Base-by-base conservation (phyloP, 2,888 invertebrate genomes). In the Notocelia uddmanniana region DNA sequence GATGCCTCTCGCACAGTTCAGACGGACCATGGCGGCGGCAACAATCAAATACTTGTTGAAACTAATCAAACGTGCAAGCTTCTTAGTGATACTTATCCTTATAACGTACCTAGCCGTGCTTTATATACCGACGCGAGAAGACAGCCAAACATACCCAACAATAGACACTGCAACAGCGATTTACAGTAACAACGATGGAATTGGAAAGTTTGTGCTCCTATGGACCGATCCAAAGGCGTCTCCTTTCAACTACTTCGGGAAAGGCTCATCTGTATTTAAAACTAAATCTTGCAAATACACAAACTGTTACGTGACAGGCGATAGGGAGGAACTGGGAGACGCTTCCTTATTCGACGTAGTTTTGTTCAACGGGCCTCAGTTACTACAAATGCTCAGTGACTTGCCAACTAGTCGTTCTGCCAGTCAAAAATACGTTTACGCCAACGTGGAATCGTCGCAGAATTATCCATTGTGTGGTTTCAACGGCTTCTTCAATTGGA, bases 401-500 rank as follows among this genome's bases (percentile, higher is more conserved):
- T 69, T 3, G 31, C 11, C 85, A 80, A 19, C 26, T 63, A 3
- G 63, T 15, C 37, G 86, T 68, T 78, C 80, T 3, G 69, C 70
- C 0, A 68, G 77, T 10, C 86, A 86, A 69, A 83, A 82, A 74
- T 87, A 82, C 59, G 80, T 83, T 2, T 85, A 82, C 59, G 79
- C 80, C 1, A 83, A 78, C 31, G 78, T 82, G 26, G 89, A 89
- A 74, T 82, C 88, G 2, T 74, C 87, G 1, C 75, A 77, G 1
- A 78, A 85, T 70, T 87, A 87, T 62, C 86, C 85, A 0, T 52
- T 83, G 0, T 81, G 81, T 50, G 68, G 82, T 11, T 85, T 79
- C 11, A 76, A 89, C 34, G 75, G 77, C 5, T 86, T 78, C 23
- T 89, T 89, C 62, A 89, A 89, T 73, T 85, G 84, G 82, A 88